Evolutionary conservation across 2,888 invertebrate genomes (phyloP).

Genomic region (Melipona beecheii): DNA sequence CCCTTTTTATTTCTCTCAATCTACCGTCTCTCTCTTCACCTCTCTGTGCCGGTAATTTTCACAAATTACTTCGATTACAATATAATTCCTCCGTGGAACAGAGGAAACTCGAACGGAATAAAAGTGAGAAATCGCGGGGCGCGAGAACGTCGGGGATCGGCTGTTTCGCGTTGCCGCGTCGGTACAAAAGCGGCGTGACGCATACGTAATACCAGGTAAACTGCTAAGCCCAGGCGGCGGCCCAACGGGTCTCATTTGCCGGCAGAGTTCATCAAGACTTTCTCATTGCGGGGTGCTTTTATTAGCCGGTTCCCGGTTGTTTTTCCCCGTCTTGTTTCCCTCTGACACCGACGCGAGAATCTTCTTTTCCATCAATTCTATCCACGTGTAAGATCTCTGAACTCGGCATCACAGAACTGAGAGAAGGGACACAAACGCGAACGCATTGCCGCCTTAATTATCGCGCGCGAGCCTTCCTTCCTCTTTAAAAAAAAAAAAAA

Average conservation of each 20-base stretch:
- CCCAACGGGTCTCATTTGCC: constrained; percentile 48
- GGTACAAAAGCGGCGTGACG: constrained; percentile 7
- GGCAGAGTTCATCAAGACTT: constrained; percentile 68
- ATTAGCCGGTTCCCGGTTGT: constrained; percentile 52
- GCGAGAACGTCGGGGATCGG: constrained; percentile 41
- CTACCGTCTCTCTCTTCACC: constrained; percentile 18
- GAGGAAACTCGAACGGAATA: constrained; percentile 48
- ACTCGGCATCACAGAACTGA: neutral
- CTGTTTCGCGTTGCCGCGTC: neutral
- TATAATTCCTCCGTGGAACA: constrained; percentile 48
- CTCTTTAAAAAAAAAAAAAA: too few species aligned
- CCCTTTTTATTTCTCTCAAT: neutral
- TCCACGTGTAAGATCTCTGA: constrained; percentile 29
- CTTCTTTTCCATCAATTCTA: constrained; percentile 15
- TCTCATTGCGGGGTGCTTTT: constrained; percentile 71
- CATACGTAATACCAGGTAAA: constrained; percentile 34
- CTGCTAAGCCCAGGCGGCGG: constrained; percentile 25
- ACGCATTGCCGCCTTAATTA: too few species aligned
- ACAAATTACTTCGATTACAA: constrained; percentile 68
- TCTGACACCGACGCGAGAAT: constrained; percentile 25
- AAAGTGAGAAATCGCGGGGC: constrained; percentile 53
- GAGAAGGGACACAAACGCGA: too few species aligned
- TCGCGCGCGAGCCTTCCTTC: too few species aligned
- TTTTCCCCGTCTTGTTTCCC: constrained; percentile 5
- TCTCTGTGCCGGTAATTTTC: constrained; percentile 38